phyloP scores from a whole-genome alignment of 2,888 invertebrate genomes.

The Pseudococcus longispinus region DNA sequence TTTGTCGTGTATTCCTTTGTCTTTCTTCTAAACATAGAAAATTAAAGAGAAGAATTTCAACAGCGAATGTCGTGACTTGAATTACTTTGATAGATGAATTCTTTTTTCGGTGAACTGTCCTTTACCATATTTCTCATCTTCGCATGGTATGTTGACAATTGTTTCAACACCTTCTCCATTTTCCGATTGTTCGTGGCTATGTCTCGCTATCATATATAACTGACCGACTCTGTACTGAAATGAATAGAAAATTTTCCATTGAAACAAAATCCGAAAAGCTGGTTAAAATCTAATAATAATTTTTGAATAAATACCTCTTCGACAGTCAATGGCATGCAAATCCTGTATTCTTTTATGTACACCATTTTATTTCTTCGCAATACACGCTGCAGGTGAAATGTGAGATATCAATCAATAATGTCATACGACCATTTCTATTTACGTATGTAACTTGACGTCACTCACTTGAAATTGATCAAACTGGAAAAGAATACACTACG shows the following conservation, averaged over 20 bases:
- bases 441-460: neutral
- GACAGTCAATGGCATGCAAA: conserved; percentile 90
- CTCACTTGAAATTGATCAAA: neutral
- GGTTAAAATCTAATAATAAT: neutral
- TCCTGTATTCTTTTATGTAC: conserved; percentile 85
- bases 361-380: conserved; percentile 70
- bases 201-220: conserved; percentile 92
- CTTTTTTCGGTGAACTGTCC: conserved; percentile 91
- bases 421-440: neutral
- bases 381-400: neutral
- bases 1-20: neutral
- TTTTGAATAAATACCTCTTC: conserved; percentile 75
- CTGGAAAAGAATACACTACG: neutral
- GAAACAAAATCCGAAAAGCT: neutral
- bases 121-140: conserved; percentile 78
- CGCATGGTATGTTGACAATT: conserved; percentile 80
- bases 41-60: neutral
- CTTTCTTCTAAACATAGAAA: neutral
- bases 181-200: conserved; percentile 89
- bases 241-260: neutral
- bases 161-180: conserved; percentile 92
- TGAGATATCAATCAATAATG: neutral
- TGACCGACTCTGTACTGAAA: conserved; percentile 88
- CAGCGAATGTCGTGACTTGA: neutral
- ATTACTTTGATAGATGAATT: conserved; percentile 84